A percentile compares a stretch with the other conserved stretches of the same genome.
Evolutionary conservation across 2,113 vertebrate species (phyloP).

Genomic region (Syngnathus floridae): DNA sequence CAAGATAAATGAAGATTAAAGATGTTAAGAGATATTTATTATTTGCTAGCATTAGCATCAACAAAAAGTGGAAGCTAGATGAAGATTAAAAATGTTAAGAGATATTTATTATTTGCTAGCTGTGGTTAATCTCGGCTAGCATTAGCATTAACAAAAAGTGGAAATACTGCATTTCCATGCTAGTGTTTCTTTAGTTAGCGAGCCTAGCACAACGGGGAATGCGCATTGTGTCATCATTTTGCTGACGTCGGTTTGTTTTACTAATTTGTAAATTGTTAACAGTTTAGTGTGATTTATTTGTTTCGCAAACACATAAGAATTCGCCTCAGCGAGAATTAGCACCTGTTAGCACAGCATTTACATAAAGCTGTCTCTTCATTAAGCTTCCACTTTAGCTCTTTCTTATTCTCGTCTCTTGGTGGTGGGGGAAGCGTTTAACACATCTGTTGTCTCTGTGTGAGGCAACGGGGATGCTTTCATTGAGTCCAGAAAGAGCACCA

Average conservation of each 20-base stretch:
- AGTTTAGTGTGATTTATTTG: background rate
- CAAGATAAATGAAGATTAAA: too few species aligned
- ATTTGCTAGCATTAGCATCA: too few species aligned
- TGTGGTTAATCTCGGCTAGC: too few species aligned
- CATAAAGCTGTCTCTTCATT: constrained; percentile 60
- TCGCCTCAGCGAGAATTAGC: background rate
- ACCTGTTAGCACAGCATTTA: constrained; percentile 53
- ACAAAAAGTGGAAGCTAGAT: too few species aligned
- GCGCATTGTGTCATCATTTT: background rate
- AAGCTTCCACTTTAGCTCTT: background rate
- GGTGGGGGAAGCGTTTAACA: constrained; percentile 65
- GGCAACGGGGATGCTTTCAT: constrained; percentile 71
- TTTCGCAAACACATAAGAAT: background rate
- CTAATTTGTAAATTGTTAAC: background rate
- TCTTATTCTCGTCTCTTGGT: constrained; percentile 4
- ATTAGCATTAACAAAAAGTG: too few species aligned
- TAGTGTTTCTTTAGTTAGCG: too few species aligned
- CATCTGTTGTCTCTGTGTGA: constrained; percentile 74
- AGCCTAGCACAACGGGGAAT: too few species aligned
- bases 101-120: too few species aligned
- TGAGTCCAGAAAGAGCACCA: constrained; percentile 62
- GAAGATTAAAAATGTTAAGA: too few species aligned
- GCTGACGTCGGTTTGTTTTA: background rate
- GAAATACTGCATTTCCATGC: too few species aligned
- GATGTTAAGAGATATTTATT: too few species aligned